Percentiles rank a stretch among this genome's conserved stretches.
Evolutionary conservation across 2,888 invertebrate species (phyloP).

Genomic region (Eucera pruinosa): DNA sequence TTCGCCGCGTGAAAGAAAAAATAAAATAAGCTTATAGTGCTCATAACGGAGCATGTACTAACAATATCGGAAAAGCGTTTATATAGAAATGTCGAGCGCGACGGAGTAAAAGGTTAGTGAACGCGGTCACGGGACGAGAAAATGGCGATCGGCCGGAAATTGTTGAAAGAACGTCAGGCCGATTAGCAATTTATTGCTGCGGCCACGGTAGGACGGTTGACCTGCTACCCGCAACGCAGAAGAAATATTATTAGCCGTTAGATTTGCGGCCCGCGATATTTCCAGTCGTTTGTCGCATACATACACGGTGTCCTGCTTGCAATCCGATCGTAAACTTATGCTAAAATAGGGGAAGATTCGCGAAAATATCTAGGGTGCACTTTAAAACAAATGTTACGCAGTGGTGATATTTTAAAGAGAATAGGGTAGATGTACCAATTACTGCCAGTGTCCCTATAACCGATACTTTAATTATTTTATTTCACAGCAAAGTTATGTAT

Average conservation of each 20-base stretch:
- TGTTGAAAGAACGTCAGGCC: constrained; percentile 61
- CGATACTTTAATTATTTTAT: no score
- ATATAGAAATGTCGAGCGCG: constrained; percentile 46
- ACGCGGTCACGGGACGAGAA: constrained; percentile 34
- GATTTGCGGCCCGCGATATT: constrained; percentile 36
- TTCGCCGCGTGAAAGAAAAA: no score
- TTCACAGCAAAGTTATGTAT: no score
- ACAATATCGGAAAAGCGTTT: constrained; percentile 73
- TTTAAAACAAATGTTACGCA: no score
- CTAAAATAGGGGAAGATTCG: not conserved
- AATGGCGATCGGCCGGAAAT: constrained; percentile 58
- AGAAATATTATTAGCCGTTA: constrained; percentile 61
- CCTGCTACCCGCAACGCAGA: constrained; percentile 7
- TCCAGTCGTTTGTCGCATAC: not conserved
- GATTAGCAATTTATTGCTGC: constrained; percentile 63
- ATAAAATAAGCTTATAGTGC: no score
- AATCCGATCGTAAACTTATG: not conserved
- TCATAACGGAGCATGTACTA: constrained; percentile 9
- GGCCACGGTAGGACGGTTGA: constrained; percentile 27
- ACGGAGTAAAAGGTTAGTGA: constrained; percentile 19
- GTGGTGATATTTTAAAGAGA: no score
- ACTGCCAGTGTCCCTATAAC: no score
- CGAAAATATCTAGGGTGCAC: no score
- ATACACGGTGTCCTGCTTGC: not conserved
- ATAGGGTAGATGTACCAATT: no score